Evolutionary conservation across 2,113 vertebrate species (phyloP).

Genomic region (Asarcornis scutulata): DNA sequence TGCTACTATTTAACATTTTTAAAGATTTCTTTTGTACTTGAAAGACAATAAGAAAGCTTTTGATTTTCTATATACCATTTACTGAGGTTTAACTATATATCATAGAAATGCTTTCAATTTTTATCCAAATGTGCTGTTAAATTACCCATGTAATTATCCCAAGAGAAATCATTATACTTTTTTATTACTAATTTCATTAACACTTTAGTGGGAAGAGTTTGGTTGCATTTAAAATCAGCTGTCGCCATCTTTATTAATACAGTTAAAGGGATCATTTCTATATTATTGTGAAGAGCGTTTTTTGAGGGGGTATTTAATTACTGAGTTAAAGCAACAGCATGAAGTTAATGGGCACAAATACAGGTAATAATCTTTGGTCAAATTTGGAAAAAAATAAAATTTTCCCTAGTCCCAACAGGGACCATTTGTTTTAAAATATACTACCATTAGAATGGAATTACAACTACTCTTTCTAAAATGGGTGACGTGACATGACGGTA

Average conservation of each 20-base stretch:
- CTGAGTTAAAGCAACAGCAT: slow-evolving; percentile 41
- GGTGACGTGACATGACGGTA: neutral
- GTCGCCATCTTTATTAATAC: slow-evolving; percentile 44
- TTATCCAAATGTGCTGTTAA: slow-evolving; percentile 78
- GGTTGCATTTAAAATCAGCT: slow-evolving; percentile 62
- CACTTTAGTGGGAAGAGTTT: slow-evolving; percentile 53
- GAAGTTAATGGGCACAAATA: slow-evolving; percentile 40
- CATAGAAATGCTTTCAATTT: slow-evolving; percentile 63
- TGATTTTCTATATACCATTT: slow-evolving; percentile 58
- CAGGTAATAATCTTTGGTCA: neutral
- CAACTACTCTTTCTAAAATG: neutral
- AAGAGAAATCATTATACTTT: slow-evolving; percentile 82
- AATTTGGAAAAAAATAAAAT: neutral
- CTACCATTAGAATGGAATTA: slow-evolving; percentile 20
- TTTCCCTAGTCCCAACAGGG: neutral
- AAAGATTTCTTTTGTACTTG: slow-evolving; percentile 45
- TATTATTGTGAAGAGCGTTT: slow-evolving; percentile 29
- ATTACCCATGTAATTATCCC: slow-evolving; percentile 85
- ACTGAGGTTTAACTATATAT: slow-evolving; percentile 56
- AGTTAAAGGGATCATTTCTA: slow-evolving; percentile 36
- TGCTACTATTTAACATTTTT: slow-evolving; percentile 38
- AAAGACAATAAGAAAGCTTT: slow-evolving; percentile 47
- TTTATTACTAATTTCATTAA: slow-evolving; percentile 83
- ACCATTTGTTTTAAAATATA: neutral
- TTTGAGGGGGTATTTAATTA: slow-evolving; percentile 2